These are phyloP conservation scores for Diprion similis DNA, from an alignment of 1,140 invertebrate genomes.

Conservation along the genomic window DNA sequence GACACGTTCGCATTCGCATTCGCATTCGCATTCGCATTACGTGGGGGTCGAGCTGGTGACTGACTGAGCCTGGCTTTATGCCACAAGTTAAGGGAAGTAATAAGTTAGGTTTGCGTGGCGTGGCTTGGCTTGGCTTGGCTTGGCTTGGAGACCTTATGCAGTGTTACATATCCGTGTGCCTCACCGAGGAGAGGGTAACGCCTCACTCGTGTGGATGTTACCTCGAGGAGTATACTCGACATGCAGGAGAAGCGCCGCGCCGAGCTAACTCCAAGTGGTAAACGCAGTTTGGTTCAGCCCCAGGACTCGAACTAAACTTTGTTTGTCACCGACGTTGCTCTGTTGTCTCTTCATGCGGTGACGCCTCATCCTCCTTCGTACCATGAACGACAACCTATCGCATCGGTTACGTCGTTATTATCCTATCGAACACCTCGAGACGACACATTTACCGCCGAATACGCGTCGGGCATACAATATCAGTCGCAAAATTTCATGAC, in stretches of 20 bases:
- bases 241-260: constrained; percentile 42
- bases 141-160: neutral
- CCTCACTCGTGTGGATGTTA: neutral
- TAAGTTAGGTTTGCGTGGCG: constrained; percentile 43
- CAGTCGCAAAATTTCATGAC: no score
- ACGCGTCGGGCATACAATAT: no score
- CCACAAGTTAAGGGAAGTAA: constrained; percentile 37
- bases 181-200: constrained; percentile 29
- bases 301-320: constrained; percentile 54
- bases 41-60: neutral
- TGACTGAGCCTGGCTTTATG: constrained; percentile 29
- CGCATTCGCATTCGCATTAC: neutral
- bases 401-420: no score
- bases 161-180: constrained; percentile 30
- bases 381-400: no score
- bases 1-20: neutral
- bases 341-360: constrained; percentile 46
- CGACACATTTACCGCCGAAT: no score
- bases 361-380: constrained; percentile 37
- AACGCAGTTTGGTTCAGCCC: constrained; percentile 47
- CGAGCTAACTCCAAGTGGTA: constrained; percentile 48
- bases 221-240: constrained; percentile 23
- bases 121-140: constrained; percentile 25
- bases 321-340: constrained; percentile 54
- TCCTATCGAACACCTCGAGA: no score